Evolutionary conservation across 2,888 invertebrate species (phyloP).

Genomic region (Cataglyphis cursor): DNA sequence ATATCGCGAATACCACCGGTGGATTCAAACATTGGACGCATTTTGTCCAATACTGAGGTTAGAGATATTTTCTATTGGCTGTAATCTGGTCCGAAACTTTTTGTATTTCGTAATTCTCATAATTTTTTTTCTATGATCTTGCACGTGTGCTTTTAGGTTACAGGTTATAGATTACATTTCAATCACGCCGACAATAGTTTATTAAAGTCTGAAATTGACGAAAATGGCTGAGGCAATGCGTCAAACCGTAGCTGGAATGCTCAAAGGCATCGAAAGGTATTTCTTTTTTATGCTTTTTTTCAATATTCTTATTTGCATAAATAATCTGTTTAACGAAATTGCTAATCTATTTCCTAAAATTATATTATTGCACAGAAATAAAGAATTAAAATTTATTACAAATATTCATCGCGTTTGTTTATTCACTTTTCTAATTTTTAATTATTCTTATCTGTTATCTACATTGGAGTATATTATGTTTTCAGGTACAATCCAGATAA

Average conservation of each 20-base stretch:
- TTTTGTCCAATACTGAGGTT: background rate
- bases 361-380: background rate
- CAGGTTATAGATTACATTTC: background rate
- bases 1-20: background rate
- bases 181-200: background rate
- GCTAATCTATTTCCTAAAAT: background rate
- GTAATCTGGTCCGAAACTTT: background rate
- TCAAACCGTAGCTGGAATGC: conserved; percentile 94
- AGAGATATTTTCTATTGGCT: no score
- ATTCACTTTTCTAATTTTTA: background rate
- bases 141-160: background rate
- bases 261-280: conserved; percentile 97
- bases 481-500: conserved; percentile 98
- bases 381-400: background rate
- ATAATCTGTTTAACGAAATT: background rate
- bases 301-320: background rate
- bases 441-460: background rate
- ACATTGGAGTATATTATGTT: conserved; percentile 53
- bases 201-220: background rate
- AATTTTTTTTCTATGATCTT: background rate
- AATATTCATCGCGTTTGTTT: background rate
- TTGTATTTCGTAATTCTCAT: background rate
- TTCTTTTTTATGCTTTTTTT: conserved; percentile 41
- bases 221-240: conserved; percentile 94
- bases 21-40: background rate